These are phyloP conservation scores for Plagodis dolabraria DNA, from an alignment of 2,888 invertebrate genomes.

Conservation along the genomic window DNA sequence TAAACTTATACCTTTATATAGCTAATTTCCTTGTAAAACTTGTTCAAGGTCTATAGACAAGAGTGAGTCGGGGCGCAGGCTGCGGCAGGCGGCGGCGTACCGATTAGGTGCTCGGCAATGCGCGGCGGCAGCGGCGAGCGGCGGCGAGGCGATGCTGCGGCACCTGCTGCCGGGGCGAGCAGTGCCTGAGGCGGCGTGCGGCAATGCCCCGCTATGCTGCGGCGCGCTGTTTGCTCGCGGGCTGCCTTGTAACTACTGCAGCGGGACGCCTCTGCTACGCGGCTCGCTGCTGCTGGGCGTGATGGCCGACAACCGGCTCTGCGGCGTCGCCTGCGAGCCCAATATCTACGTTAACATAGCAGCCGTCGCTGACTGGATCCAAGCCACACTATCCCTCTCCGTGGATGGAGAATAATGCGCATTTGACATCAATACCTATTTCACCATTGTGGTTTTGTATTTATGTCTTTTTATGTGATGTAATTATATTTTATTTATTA, in stretches of 20 bases:
- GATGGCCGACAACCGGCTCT: conserved; percentile 55
- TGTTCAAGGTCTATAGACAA: conserved; percentile 44
- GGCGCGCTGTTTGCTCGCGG: conserved; percentile 45
- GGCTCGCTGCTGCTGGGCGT: conserved; percentile 49
- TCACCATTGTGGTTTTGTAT: no score
- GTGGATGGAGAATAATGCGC: no score
- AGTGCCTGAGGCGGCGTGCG: conserved; percentile 32
- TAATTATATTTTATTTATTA: no score
- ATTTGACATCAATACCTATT: no score
- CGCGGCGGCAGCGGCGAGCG: conserved; percentile 24
- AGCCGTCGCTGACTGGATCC: conserved; percentile 56
- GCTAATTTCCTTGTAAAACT: no score
- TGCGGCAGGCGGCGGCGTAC: conserved; percentile 44
- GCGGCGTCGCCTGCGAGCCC: conserved; percentile 66
- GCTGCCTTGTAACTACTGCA: conserved; percentile 61
- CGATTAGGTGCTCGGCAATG: conserved; percentile 39
- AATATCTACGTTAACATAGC: conserved; percentile 60
- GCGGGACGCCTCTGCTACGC: conserved; percentile 64
- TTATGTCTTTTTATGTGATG: no score
- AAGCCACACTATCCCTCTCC: conserved; percentile 36
- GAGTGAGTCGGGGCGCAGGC: conserved; percentile 37
- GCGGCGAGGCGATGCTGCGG: conserved; percentile 44
- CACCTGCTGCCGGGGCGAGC: conserved; percentile 44
- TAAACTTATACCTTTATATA: no score
- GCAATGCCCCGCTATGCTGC: conserved; percentile 45